Evolutionary conservation across 2,797 vertebrate species (phyloP), one percentile per base, ranked within the genome.

Genomic region (Bradypodion ventrale): DNA sequence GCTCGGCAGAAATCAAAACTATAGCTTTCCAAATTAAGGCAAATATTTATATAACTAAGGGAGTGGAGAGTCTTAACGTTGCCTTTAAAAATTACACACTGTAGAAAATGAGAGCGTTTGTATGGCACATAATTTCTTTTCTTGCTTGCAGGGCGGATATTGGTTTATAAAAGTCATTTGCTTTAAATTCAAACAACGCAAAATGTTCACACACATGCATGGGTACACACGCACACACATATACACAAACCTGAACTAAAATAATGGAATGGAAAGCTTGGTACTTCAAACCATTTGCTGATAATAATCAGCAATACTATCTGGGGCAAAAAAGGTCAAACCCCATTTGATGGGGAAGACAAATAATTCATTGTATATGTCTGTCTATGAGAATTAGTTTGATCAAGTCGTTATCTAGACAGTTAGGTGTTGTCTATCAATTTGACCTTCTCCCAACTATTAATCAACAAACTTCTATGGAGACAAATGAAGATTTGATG

Each of bases 291-390:
- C 91, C 84, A 87, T 92, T 93, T 90, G 83, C 82, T 85, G 93
- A 94, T 93, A 94, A 92, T 90, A 87, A 94, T 94, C 93, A 94
- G 93, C 90, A 94, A 92, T 94, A 94, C 94, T 93, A 93, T 91
- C 91, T 87, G 88, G 52, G 92, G 91, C 90, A 91, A 93, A 85
- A 92, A 90, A 93, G 94, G 91, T 94, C 93, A 93, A 90, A 93
- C 89, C 89, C 85, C 90, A 89, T 90, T 88, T 91, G 6, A 82
- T 92, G 89, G 88, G 90, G 87, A 90, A 90, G 90, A 93, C 89
- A 88, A 93, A 93, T 92, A 93, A 94, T 93, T 94, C 93, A 93
- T 89, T 93, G 92, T 92, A 93, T 85, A 90, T 90, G 91, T 88
- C 89, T 90, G 89, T 90, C 89, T 92, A 92, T 92, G 92, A 90